Evolutionary conservation across 1,140 invertebrate species (phyloP).

Genomic region (Trinorchestia longiramus): DNA sequence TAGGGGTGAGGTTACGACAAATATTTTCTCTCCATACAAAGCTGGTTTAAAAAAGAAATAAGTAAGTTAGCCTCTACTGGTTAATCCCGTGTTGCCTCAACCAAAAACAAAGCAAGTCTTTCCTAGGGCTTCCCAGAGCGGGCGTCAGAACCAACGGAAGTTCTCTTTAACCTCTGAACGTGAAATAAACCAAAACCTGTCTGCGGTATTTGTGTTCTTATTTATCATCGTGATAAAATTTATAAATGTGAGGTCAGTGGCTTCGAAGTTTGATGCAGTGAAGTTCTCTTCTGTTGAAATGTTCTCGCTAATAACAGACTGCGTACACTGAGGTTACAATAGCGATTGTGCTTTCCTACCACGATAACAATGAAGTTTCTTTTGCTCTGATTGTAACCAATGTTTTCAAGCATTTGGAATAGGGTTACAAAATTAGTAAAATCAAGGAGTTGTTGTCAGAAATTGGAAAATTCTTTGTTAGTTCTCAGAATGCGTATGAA

Average conservation of each 20-base stretch:
- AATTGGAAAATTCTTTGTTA: neutral
- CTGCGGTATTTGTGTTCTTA: slow-evolving; percentile 1
- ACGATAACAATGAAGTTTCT: neutral
- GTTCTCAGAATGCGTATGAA: too few species aligned
- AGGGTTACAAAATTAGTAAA: neutral
- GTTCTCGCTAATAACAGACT: neutral
- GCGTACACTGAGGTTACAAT: neutral
- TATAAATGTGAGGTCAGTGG: neutral
- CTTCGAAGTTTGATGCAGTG: neutral
- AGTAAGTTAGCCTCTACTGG: neutral
- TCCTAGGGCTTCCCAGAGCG: neutral
- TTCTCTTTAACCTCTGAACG: slow-evolving; percentile 39
- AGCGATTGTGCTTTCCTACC: neutral
- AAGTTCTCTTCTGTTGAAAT: neutral
- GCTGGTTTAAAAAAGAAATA: too few species aligned
- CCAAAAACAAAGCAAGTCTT: neutral
- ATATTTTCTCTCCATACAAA: neutral
- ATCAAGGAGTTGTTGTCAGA: neutral
- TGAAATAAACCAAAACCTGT: slow-evolving; percentile 3
- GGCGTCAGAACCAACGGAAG: neutral
- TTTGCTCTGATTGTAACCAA: neutral
- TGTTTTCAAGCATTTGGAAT: neutral
- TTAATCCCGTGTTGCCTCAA: neutral
- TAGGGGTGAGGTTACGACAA: neutral
- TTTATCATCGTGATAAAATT: neutral